phyloP scores from a whole-genome alignment of 2,888 invertebrate genomes.

The Leptopilina myrica region DNA sequence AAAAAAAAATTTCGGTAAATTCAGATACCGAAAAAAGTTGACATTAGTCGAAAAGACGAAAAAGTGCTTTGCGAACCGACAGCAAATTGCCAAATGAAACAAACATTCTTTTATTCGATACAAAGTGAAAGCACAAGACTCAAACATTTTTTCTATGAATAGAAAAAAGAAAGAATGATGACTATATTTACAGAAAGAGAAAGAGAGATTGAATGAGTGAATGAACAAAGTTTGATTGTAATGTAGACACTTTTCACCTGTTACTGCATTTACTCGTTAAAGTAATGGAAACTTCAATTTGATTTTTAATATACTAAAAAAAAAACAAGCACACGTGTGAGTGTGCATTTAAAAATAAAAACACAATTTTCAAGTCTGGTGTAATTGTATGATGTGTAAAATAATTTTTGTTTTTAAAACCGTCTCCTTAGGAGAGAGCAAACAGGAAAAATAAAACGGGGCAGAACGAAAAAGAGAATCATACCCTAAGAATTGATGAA shows the following conservation, averaged over 20 bases:
- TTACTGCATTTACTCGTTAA: conserved; percentile 60
- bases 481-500: neutral
- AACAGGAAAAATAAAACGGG: neutral
- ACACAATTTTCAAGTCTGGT: conserved; percentile 22
- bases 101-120: conserved; percentile 29
- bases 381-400: conserved; percentile 31
- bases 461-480: conserved; percentile 29
- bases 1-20: neutral
- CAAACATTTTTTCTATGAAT: conserved; percentile 39
- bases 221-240: conserved; percentile 44
- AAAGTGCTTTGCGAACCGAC: conserved; percentile 37
- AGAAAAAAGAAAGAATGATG: conserved; percentile 37
- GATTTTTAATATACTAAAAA: conserved; percentile 55
- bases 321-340: neutral
- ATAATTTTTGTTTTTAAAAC: conserved; percentile 29
- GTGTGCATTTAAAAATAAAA: conserved; percentile 19
- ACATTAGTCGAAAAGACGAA: neutral
- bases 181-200: neutral
- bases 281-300: conserved; percentile 53
- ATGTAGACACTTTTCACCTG: conserved; percentile 50
- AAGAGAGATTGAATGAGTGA: conserved; percentile 19
- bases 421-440: conserved; percentile 24
- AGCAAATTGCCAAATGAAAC: conserved; percentile 61
- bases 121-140: conserved; percentile 52
- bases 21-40: neutral